Base-by-base conservation (phyloP, 2,113 vertebrate species). In the Macroglossus sobrinus region DNA sequence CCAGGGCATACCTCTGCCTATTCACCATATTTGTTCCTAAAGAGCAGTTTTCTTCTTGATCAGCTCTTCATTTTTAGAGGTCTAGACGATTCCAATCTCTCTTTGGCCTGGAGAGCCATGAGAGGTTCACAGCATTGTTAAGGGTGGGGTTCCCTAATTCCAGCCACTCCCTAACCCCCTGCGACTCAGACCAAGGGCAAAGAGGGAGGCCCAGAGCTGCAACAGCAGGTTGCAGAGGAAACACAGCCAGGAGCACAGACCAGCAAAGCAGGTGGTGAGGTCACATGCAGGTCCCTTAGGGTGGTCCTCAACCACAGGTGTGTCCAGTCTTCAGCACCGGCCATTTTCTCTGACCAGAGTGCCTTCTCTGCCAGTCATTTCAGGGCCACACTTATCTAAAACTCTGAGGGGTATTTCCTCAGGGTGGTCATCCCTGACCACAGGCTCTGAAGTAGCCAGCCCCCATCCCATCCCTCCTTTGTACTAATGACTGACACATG, bases 351-450 rank as follows among this genome's bases (percentile, higher is more conserved):
- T 64, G 69, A 45, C 59, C 1, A 8, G 16, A n/a, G 50, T 75
- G 38, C 26, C 88, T 92, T 84, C 50, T 33, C 30, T 0, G 1
- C 1, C 0, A 5, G 28, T 47, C 33, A 38, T 28, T 15, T 61
- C 0, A 7, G 47, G 79, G 22, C 4, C 1, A n/a, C 1, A 4
- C n/a, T 91, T n/a, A 57, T 26, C 30, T 43, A 12, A 28, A 64
- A 26, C 61, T n/a, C 89, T 33, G 78, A 64, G 81, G 66, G 78
- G 21, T 30, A 7, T 88, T 88, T 92, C 69, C 75, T 87, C 43
- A 84, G 82, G 40, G 45, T 0, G 0, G 13, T 33, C 50, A 79
- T 24, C 26, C 21, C 8, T 15, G 33, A 35, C 69, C 82, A 84
- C 33, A 14, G 22, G 76, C 71, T 63, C 50, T 47, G 50, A 33